Base-by-base conservation (phyloP, 1,140 invertebrate genomes). In the Drosophila seguyi region DNA sequence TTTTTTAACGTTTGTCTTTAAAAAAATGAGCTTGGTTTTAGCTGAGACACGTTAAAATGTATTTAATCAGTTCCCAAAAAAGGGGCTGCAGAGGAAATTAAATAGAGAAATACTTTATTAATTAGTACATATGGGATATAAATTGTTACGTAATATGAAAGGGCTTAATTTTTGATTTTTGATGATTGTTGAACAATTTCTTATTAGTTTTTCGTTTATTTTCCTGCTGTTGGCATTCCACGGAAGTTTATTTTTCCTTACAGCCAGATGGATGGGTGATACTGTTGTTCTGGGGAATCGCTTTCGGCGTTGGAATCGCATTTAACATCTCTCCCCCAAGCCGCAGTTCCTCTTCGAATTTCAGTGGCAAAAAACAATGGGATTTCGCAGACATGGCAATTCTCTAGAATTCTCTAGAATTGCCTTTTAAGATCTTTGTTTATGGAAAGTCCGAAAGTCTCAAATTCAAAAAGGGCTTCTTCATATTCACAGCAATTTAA, bases 211-310 rank as follows among this genome's bases (percentile, higher is more conserved):
- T 50, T 2, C 0, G 2, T 44, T 20, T 25, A 36, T 22, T 47
- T 38, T 66, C 11, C 66, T 18, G 34, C 67, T 50, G 66, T 42
- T 71, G 66, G 52, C 66, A 58, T 72, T 72, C 41, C 42, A 4
- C 4, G 16, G 42, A 72, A 72, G 50, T 72, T 58, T 71, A 39
- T 31, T 71, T 72, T 39, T 14, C n/a, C 25, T 42, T 22, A 13
- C 65, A 56, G 66, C 50, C 68, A 57, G 68, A 58, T 47, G 42
- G 68, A 72, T 71, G 4, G 4, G 50, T 71, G 67, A 29, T 39
- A 36, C 10, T n/a, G 36, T 38, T 57, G 27, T 71, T 57, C 42
- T 47, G 66, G n/a, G 29, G 34, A 71, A 52, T 53, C 52, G 29
- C 31, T 11, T 63, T 39, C 13, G 34, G 18, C 5, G 11, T 31